phyloP scores from a whole-genome alignment of 2,113 vertebrate genomes.

The Sebastes fasciatus region DNA sequence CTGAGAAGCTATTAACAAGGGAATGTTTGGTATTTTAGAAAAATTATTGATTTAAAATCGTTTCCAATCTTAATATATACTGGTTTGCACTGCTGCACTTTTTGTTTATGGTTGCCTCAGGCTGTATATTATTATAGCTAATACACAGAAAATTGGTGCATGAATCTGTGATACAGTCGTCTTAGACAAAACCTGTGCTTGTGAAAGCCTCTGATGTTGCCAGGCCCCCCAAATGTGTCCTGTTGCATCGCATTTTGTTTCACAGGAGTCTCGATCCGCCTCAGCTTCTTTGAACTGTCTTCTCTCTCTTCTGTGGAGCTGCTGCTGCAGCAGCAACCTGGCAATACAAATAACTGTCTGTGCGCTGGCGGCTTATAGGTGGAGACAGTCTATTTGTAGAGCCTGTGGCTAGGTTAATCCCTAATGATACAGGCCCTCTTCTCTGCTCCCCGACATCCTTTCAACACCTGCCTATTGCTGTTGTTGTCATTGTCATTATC shows the following conservation, averaged over 20 bases:
- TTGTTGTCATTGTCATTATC: slow-evolving; percentile 64
- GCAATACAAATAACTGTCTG: slow-evolving; percentile 79
- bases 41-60: neutral
- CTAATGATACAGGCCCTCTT: slow-evolving; percentile 77
- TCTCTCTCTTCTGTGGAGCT: slow-evolving; percentile 64
- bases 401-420: slow-evolving; percentile 83
- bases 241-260: slow-evolving; percentile 67
- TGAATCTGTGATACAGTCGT: slow-evolving; percentile 25
- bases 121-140: slow-evolving; percentile 20
- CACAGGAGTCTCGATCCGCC: slow-evolving; percentile 55
- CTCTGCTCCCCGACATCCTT: slow-evolving; percentile 61
- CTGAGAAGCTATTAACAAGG: neutral
- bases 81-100: neutral
- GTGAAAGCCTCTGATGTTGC: slow-evolving; percentile 56
- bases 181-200: slow-evolving; percentile 14
- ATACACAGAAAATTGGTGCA: neutral
- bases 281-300: slow-evolving; percentile 72
- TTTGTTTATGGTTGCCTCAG: neutral
- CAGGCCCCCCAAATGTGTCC: slow-evolving; percentile 43
- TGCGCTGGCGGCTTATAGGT: slow-evolving; percentile 77
- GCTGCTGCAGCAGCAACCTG: slow-evolving; percentile 76
- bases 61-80: neutral
- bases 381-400: slow-evolving; percentile 83
- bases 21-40: neutral
- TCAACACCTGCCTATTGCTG: slow-evolving; percentile 71